Percentiles rank a stretch among this genome's conserved stretches.
phyloP scores from a whole-genome alignment of 2,797 vertebrate genomes.

The Poecile montanus region DNA sequence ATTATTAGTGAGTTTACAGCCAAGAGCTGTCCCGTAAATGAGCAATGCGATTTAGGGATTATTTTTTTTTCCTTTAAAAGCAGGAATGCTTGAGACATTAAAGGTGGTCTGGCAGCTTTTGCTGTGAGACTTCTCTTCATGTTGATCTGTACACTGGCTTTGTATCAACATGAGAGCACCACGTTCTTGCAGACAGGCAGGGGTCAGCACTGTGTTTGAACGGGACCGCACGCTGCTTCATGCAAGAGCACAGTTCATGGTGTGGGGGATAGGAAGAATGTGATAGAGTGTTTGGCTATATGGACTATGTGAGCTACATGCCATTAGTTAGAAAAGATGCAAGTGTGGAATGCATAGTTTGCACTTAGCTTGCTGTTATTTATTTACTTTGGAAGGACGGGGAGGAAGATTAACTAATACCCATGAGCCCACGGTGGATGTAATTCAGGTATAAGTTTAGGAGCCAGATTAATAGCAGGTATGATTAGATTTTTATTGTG shows the following conservation, averaged over 20 bases:
- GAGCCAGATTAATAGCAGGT: slow-evolving; percentile 9
- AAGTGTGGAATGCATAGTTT: not conserved
- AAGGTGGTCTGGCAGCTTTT: slow-evolving; percentile 56
- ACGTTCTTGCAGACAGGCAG: not conserved
- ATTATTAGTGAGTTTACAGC: slow-evolving; percentile 43
- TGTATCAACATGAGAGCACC: not conserved
- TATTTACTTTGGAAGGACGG: not conserved
- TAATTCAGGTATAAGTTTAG: not conserved
- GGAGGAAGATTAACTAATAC: not conserved
- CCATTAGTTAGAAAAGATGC: not conserved
- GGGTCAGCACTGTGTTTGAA: slow-evolving; percentile 16
- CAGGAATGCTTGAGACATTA: slow-evolving; percentile 48
- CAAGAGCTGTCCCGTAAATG: slow-evolving; percentile 63
- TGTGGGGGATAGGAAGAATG: not conserved
- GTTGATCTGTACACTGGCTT: not conserved
- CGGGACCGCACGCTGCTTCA: not conserved
- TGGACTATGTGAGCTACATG: not conserved
- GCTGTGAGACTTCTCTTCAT: not conserved
- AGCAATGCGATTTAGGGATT: slow-evolving; percentile 27
- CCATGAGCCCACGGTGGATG: accelerated
- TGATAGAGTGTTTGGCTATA: not conserved
- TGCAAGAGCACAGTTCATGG: not conserved
- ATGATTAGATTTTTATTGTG: slow-evolving; percentile 42
- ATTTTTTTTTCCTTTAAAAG: slow-evolving; percentile 25
- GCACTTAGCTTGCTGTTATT: not conserved